Percentiles rank a stretch among this genome's conserved stretches.
phyloP scores from a whole-genome alignment of 2,888 invertebrate species.

The Eurois occulta region DNA sequence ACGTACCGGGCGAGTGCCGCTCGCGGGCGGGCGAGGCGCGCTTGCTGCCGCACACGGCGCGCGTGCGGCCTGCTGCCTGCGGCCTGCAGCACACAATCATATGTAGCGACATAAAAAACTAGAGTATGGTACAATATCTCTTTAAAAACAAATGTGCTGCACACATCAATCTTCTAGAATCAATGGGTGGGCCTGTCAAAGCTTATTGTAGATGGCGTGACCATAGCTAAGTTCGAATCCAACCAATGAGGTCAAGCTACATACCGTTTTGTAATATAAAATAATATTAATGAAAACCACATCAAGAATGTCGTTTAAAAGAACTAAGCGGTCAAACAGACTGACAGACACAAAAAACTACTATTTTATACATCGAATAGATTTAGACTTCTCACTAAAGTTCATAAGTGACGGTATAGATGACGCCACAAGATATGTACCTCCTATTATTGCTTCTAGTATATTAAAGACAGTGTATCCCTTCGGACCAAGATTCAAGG shows the following conservation, averaged over 20 bases:
- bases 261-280: too few species aligned
- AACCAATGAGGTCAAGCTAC: not conserved
- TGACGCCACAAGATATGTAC: conserved; percentile 53
- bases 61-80: conserved; percentile 63
- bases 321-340: too few species aligned
- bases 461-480: rapidly evolving
- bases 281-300: too few species aligned
- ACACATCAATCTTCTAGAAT: not conserved
- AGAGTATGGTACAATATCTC: too few species aligned
- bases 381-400: not conserved
- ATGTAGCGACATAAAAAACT: not conserved
- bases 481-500: conserved; percentile 76
- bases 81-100: conserved; percentile 68
- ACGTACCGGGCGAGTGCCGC: conserved; percentile 29
- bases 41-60: conserved; percentile 54
- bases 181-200: not conserved
- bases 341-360: too few species aligned
- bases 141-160: too few species aligned
- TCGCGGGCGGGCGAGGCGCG: conserved; percentile 53
- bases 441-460: too few species aligned
- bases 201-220: not conserved
- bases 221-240: not conserved
- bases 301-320: too few species aligned
- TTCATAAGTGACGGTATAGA: not conserved
- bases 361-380: too few species aligned